Conservation (phyloP, 1,140 invertebrate species). For the Lethocerus indicus region DNA sequence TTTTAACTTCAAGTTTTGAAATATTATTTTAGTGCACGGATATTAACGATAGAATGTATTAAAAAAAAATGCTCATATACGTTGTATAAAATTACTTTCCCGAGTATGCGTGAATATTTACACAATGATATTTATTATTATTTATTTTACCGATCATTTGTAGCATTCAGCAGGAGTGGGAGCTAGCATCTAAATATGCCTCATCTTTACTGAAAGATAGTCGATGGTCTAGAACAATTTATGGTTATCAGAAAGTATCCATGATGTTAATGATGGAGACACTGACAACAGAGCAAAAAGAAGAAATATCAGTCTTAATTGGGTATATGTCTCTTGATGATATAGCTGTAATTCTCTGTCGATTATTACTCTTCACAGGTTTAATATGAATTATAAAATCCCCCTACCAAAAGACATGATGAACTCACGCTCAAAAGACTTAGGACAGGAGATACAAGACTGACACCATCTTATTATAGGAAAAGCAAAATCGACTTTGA, state of each 20-base stretch:
- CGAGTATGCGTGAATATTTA: too few species aligned
- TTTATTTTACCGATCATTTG: slow-evolving; percentile 16
- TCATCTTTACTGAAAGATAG: slow-evolving; percentile 55
- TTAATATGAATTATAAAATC: too few species aligned
- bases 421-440: too few species aligned
- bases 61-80: too few species aligned
- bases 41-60: too few species aligned
- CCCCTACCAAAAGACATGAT: too few species aligned
- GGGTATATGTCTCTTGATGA: slow-evolving; percentile 24
- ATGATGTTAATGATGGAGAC: slow-evolving; percentile 55
- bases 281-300: slow-evolving; percentile 29
- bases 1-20: too few species aligned
- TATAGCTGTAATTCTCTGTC: not conserved
- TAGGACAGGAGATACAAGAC: too few species aligned
- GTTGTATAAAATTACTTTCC: too few species aligned
- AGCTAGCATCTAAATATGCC: slow-evolving; percentile 52
- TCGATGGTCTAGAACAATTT: slow-evolving; percentile 81
- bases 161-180: slow-evolving; percentile 45
- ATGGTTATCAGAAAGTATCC: slow-evolving; percentile 74
- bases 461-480: too few species aligned
- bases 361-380: not conserved
- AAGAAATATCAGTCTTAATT: slow-evolving; percentile 38
- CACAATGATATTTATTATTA: not conserved
- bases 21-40: too few species aligned
- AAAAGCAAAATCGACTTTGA: too few species aligned